Conservation (phyloP, 1,140 invertebrate genomes). For the Pseudomyrmex cubaensis region DNA sequence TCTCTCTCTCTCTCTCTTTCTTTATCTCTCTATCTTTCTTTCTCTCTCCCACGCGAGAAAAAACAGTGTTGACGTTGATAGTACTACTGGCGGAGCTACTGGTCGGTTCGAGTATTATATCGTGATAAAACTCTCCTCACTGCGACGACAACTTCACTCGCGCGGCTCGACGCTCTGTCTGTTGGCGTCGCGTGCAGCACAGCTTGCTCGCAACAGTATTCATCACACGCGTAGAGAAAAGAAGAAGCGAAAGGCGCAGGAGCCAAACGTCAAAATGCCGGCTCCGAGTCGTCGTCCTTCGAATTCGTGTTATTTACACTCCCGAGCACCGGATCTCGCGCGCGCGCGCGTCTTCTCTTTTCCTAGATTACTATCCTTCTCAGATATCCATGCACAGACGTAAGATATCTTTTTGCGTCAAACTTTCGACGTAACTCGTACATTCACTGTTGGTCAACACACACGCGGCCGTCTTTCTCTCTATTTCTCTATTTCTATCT, state of each 20-base stretch:
- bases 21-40: too few relatives aligned
- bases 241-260: conserved; percentile 47
- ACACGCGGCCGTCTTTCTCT: conserved; percentile 40
- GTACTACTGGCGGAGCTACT: neutral
- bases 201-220: conserved; percentile 73
- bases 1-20: too few relatives aligned
- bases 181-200: conserved; percentile 69
- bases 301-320: neutral
- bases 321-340: neutral
- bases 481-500: neutral
- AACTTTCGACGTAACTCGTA: conserved; percentile 21
- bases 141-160: conserved; percentile 37
- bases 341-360: conserved; percentile 2
- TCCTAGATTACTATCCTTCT: conserved; percentile 14
- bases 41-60: neutral
- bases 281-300: conserved; percentile 31
- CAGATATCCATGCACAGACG: neutral
- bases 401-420: neutral
- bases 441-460: conserved; percentile 33
- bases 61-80: conserved; percentile 17
- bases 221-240: conserved; percentile 72
- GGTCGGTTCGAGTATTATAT: neutral
- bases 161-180: conserved; percentile 74
- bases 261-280: conserved; percentile 69
- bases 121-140: conserved; percentile 60